phyloP scores from a whole-genome alignment of 2,113 vertebrate species.

The Zosterops lateralis region DNA sequence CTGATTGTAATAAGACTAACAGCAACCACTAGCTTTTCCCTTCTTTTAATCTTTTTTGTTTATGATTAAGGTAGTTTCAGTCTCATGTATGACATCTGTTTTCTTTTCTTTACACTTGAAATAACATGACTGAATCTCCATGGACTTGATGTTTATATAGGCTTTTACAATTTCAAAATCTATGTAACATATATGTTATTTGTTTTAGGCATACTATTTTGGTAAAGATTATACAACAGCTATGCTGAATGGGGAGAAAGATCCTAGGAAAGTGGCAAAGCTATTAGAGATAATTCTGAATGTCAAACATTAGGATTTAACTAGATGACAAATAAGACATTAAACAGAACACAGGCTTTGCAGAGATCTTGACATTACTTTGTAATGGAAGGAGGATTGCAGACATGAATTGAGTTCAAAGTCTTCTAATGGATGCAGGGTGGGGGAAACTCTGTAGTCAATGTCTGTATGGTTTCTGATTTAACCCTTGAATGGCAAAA shows the following conservation, averaged over 20 bases:
- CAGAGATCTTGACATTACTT: neutral
- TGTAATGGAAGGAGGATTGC: neutral
- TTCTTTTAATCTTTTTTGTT: neutral
- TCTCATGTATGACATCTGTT: neutral
- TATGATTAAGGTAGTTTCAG: neutral
- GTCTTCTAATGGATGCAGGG: neutral
- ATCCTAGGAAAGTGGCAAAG: neutral
- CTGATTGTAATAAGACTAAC: neutral
- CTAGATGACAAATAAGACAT: constrained; percentile 25
- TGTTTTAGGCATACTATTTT: neutral
- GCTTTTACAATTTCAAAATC: neutral
- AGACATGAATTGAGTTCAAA: constrained; percentile 9
- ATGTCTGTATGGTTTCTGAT: neutral
- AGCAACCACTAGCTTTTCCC: neutral
- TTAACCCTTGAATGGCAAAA: neutral
- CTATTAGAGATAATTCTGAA: constrained; percentile 22
- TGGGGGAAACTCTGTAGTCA: neutral
- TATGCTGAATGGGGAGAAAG: neutral
- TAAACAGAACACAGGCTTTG: constrained; percentile 7
- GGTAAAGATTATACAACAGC: neutral
- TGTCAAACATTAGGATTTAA: constrained; percentile 48
- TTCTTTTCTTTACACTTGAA: constrained; percentile 12
- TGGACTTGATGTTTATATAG: neutral
- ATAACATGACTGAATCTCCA: neutral
- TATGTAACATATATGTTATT: neutral